phyloP scores from a whole-genome alignment of 2,113 vertebrate genomes.

The Panthera tigris region DNA sequence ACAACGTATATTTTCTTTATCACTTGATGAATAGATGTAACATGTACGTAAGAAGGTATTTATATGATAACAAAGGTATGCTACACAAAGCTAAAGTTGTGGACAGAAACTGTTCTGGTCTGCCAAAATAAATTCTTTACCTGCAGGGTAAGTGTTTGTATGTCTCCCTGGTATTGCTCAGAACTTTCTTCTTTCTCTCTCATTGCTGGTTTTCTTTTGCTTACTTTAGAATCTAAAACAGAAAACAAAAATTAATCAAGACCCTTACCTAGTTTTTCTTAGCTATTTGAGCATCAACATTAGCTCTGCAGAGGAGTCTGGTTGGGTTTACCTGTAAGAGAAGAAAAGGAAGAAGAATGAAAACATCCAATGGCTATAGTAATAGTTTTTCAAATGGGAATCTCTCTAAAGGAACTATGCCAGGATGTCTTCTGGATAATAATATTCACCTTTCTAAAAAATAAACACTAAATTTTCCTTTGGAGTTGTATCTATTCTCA shows the following conservation, averaged over 20 bases:
- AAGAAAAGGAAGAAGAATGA: neutral
- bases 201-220: conserved; percentile 66
- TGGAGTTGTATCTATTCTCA: neutral
- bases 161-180: conserved; percentile 87
- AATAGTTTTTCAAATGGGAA: neutral
- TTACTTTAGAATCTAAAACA: conserved; percentile 74
- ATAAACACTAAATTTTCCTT: neutral
- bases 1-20: neutral
- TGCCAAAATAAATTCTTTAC: conserved; percentile 78
- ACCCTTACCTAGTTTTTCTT: neutral
- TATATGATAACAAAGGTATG: neutral
- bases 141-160: conserved; percentile 91
- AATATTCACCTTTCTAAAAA: neutral
- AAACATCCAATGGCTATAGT: neutral
- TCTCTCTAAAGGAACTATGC: neutral
- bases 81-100: neutral
- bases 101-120: neutral
- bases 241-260: conserved; percentile 38
- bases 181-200: conserved; percentile 78
- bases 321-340: neutral
- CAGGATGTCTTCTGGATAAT: neutral
- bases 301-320: neutral
- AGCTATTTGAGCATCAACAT: neutral
- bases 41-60: neutral
- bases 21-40: neutral